These are phyloP conservation scores for Xiphophorus maculatus DNA, from an alignment of 2,113 vertebrate species.

Conservation along the genomic window DNA sequence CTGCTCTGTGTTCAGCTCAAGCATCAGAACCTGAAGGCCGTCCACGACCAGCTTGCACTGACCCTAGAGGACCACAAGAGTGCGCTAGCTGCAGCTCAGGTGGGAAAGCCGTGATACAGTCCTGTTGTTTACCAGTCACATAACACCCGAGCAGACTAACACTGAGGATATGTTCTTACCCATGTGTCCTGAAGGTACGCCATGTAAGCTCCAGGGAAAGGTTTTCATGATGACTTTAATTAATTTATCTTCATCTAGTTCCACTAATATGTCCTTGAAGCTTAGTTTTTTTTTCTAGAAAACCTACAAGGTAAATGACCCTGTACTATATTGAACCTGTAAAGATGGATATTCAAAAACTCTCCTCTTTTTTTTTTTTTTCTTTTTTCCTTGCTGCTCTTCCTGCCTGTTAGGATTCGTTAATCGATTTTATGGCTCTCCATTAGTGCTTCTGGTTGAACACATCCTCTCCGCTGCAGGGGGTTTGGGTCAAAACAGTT, in stretches of 20 bases:
- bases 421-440: slow-evolving; percentile 47
- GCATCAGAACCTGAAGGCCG: slow-evolving; percentile 91
- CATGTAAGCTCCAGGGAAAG: neutral
- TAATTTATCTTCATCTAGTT: neutral
- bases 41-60: slow-evolving; percentile 91
- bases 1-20: slow-evolving; percentile 63
- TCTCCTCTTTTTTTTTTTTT: neutral
- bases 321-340: neutral
- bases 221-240: neutral
- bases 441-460: slow-evolving; percentile 27
- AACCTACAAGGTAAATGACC: neutral
- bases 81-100: slow-evolving; percentile 95
- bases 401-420: slow-evolving; percentile 37
- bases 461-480: slow-evolving; percentile 23
- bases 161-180: neutral
- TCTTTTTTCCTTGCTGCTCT: neutral
- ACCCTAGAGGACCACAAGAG: slow-evolving; percentile 98
- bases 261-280: no score
- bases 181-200: neutral
- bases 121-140: slow-evolving; percentile 9
- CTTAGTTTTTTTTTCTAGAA: neutral
- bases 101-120: slow-evolving; percentile 64
- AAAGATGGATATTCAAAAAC: slow-evolving; percentile 13
- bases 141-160: slow-evolving; percentile 2
- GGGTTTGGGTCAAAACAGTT: slow-evolving; percentile 42